Evolutionary conservation across 2,888 invertebrate genomes (phyloP), one percentile per base, ranked within the genome.

Genomic region (Odontothrips loti): DNA sequence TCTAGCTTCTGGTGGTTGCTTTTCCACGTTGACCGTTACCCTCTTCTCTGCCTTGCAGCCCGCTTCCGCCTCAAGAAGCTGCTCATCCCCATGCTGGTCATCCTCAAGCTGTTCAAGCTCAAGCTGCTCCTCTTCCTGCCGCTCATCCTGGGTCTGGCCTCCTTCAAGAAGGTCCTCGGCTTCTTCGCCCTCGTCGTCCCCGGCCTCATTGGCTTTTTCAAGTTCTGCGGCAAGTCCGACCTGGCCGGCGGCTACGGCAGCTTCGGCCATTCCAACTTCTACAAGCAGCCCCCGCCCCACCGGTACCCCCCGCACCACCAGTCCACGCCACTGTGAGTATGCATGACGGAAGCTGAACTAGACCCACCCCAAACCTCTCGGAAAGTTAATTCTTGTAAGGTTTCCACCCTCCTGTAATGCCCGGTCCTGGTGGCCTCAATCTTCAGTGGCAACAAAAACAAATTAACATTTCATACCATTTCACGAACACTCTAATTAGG

Each of bases 181-280:
- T 92, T 95, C 87, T 89, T 94, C 85, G 95, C 95, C 17, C 91
- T 95, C 48, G 90, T 95, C 68, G 89, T 95, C 83, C 95, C 95
- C 81, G 94, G 95, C 83, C 88, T 95, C 0, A 95, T 95, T 85
- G 95, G 94, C 48, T 95, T 94, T 89, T 94, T 95, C 87, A 95
- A 95, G 86, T 90, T 95, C 84, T 95, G 94, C 89, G 68, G 68
- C 81, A 85, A 85, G 80, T 85, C 85, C 12, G 84, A 85, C 79
- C 79, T 85, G 12, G 84, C 84, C 15, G 91, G 91, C 1, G 90
- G 90, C 0, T 88, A 87, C 83, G 89, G 89, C 0, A 87, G 85
- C 80, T 88, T 87, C 82, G 87, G 87, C 1, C 86, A 86, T 82
- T 86, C 87, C 81, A 86, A 85, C 82, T 88, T 88, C 84, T 87